Conservation (phyloP, 1,140 invertebrate genomes). For the Orussus abietinus region DNA sequence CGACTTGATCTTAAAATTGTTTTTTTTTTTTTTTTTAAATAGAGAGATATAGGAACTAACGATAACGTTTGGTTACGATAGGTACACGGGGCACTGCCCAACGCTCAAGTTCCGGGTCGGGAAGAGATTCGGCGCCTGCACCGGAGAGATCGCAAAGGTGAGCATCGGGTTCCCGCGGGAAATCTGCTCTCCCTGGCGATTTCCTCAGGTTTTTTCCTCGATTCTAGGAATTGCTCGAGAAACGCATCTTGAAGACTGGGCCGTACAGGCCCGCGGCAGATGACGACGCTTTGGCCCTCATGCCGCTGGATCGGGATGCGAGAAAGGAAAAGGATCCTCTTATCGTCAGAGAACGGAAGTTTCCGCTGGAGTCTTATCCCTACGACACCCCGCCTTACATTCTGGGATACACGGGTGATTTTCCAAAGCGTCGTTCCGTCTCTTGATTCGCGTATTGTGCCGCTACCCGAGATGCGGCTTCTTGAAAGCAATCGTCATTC, state of each 20-base stretch:
- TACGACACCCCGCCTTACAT: constrained; percentile 58
- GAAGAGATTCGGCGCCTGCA: constrained; percentile 67
- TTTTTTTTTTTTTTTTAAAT: too few relatives aligned
- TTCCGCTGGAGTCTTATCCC: constrained; percentile 41
- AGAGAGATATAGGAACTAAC: constrained; percentile 4
- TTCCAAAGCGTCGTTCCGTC: constrained; percentile 16
- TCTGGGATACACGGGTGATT: constrained; percentile 64
- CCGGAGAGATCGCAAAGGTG: constrained; percentile 66
- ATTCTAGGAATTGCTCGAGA: constrained; percentile 51
- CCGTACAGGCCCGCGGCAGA: constrained; percentile 37
- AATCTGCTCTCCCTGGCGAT: not conserved
- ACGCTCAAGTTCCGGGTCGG: constrained; percentile 68
- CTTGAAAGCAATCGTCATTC: constrained; percentile 1
- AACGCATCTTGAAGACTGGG: constrained; percentile 47
- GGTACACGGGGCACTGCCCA: constrained; percentile 72
- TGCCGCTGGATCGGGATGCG: constrained; percentile 31
- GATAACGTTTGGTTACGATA: constrained; percentile 27
- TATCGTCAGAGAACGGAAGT: too few relatives aligned
- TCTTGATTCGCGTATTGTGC: not conserved
- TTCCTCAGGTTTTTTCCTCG: not conserved
- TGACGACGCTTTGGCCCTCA: constrained; percentile 26
- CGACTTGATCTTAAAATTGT: constrained; percentile 3
- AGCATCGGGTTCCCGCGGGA: constrained; percentile 18
- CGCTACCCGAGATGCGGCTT: too few relatives aligned
- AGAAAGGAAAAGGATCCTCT: too few relatives aligned